Evolutionary conservation across 2,888 invertebrate genomes (phyloP), one percentile per base, ranked within the genome.

Genomic region (Monopis laevigella): DNA sequence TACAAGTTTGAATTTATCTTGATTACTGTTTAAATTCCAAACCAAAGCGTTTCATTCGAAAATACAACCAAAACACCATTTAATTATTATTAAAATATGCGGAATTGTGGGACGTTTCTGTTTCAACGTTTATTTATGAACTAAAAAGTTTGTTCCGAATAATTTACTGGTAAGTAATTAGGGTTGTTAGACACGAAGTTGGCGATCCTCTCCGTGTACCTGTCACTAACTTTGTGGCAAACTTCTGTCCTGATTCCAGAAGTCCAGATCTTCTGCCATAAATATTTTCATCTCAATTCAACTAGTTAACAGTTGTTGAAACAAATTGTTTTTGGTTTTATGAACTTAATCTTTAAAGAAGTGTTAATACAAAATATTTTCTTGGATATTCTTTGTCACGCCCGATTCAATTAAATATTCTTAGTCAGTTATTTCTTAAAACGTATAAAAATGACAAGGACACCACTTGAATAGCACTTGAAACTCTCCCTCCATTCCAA

Each of bases 41-140:
- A n/a, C n/a, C n/a, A n/a, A n/a, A n/a, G n/a, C n/a, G n/a, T n/a
- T n/a, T n/a, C n/a, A n/a, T n/a, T n/a, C n/a, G n/a, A n/a, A n/a
- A n/a, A n/a, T n/a, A n/a, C n/a, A n/a, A n/a, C n/a, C n/a, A n/a
- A n/a, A n/a, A n/a, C n/a, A n/a, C n/a, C n/a, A n/a, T n/a, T n/a
- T n/a, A n/a, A n/a, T n/a, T n/a, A 32, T 32, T 32, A 32, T 32
- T 32, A 32, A 32, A 32, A 32, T 32, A 32, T 32, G 32, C 32
- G 7, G 17, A 32, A 32, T 17, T 32, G 14, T 4, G 32, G 32
- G 17, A 32, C 32, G 17, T 17, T 32, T 32, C 14, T 14, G 4
- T 11, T 17, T 17, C 17, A 17, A 2, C 17, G 32, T 32, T 17
- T 32, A 32, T 32, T 32, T 32, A 32, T n/a, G n/a, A n/a, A n/a